These are phyloP conservation scores for Bombycilla garrulus DNA, from an alignment of 2,113 vertebrate species.

Conservation along the genomic window DNA sequence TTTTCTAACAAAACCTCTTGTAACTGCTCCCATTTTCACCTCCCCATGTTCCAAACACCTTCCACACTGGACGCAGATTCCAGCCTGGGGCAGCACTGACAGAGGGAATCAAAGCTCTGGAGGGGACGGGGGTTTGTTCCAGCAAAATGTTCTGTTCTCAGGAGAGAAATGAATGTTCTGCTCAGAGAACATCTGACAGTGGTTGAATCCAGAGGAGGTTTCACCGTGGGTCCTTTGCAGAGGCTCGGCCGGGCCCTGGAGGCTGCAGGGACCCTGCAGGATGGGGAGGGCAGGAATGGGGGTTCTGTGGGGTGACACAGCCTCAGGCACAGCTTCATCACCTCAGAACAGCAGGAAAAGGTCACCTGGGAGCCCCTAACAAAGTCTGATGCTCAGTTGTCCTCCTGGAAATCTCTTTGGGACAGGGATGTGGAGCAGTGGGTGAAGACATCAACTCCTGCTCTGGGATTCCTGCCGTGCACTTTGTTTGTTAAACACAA, in stretches of 20 bases:
- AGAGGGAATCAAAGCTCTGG: not conserved
- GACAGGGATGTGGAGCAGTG: not conserved
- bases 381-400: not conserved
- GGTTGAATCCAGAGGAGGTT: not conserved
- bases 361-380: no score
- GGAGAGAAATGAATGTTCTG: slow-evolving; percentile 11
- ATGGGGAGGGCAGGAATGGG: rapidly evolving
- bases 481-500: not conserved
- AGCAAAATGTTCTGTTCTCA: not conserved
- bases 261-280: not conserved
- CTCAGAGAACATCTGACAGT: slow-evolving; percentile 3
- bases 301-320: not conserved
- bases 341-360: not conserved
- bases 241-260: not conserved
- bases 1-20: not conserved
- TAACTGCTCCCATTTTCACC: not conserved
- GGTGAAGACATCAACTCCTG: not conserved
- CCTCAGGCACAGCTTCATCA: not conserved
- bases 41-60: slow-evolving; percentile 10
- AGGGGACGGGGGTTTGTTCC: not conserved
- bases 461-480: not conserved
- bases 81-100: not conserved
- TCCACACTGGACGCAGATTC: not conserved
- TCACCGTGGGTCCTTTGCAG: not conserved
- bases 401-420: not conserved